phyloP scores from a whole-genome alignment of 2,888 invertebrate genomes.

The Magallana nippona region DNA sequence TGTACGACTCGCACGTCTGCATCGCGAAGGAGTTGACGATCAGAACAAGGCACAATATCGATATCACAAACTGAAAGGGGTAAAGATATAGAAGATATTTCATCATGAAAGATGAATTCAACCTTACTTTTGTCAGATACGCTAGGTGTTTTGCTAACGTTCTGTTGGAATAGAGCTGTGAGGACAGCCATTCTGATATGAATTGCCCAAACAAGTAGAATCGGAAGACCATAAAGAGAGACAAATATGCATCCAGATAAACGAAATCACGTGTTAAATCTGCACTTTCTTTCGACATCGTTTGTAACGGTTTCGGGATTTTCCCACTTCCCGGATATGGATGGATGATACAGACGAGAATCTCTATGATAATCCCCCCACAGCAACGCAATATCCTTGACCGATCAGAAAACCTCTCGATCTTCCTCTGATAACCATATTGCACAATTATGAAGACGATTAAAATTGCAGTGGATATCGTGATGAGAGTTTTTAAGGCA shows the following conservation, averaged over 20 bases:
- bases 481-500: neutral
- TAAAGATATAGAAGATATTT: slow-evolving; percentile 13
- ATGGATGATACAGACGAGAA: neutral
- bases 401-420: neutral
- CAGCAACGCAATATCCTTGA: neutral
- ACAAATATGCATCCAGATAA: neutral
- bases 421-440: neutral
- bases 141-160: slow-evolving; percentile 5
- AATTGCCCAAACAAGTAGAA: slow-evolving; percentile 13
- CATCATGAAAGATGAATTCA: slow-evolving; percentile 12
- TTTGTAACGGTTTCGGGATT: slow-evolving; percentile 23
- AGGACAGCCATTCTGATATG: neutral
- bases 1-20: slow-evolving; percentile 17
- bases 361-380: neutral
- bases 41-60: neutral
- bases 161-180: neutral
- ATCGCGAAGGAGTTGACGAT: neutral
- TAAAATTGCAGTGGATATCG: neutral
- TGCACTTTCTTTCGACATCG: slow-evolving; percentile 1
- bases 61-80: slow-evolving; percentile 1
- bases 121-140: neutral
- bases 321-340: slow-evolving; percentile 12
- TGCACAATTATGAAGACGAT: neutral
- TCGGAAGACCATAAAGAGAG: slow-evolving; percentile 1
- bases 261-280: neutral